Conservation (phyloP, 2,797 vertebrate species). For the Hydrolagus colliei region DNA sequence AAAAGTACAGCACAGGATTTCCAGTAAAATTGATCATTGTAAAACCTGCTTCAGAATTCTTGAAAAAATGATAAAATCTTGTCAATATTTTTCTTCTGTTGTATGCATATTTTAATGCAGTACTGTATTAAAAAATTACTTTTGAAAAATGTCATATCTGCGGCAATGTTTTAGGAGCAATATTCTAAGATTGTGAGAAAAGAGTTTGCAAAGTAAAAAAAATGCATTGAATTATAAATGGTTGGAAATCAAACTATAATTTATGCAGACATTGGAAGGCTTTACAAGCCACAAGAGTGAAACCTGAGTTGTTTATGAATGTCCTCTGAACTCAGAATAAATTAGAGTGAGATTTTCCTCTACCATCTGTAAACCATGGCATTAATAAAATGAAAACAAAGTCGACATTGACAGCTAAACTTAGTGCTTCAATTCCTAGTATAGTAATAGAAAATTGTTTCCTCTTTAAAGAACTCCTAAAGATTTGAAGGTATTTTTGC, state of each 20-base stretch:
- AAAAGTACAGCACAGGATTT: too few species aligned
- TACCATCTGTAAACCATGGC: neutral
- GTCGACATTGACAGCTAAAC: neutral
- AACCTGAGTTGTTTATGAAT: neutral
- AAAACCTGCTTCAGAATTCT: too few species aligned
- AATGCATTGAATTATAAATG: neutral
- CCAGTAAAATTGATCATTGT: too few species aligned
- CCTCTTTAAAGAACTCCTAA: too few species aligned
- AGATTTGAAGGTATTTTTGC: too few species aligned
- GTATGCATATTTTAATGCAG: slow-evolving; percentile 23
- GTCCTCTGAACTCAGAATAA: neutral
- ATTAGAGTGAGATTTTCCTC: neutral
- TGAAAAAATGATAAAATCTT: too few species aligned
- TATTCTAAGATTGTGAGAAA: neutral
- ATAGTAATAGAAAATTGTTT: neutral
- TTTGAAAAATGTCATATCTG: slow-evolving; percentile 36
- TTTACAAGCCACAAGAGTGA: neutral
- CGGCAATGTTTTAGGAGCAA: neutral
- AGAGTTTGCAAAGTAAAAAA: neutral
- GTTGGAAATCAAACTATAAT: neutral
- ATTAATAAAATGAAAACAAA: neutral
- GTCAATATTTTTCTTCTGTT: neutral
- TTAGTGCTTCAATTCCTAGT: neutral
- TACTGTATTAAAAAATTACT: slow-evolving; percentile 25
- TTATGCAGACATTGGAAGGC: neutral